Conservation (phyloP, 2,113 vertebrate genomes). For the Dasyurus viverrinus region DNA sequence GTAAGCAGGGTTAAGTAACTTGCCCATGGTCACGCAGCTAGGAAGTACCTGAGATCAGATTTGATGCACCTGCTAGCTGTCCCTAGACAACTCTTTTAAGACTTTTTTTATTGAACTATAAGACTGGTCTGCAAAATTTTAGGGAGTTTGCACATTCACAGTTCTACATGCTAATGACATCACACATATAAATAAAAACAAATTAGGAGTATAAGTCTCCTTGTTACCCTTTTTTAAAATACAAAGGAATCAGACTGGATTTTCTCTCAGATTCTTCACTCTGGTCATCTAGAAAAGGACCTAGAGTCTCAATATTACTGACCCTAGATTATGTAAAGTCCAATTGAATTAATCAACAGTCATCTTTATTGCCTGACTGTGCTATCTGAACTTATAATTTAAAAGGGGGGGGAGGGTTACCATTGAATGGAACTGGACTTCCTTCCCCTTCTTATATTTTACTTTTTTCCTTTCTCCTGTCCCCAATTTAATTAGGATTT, state of each 20-base stretch:
- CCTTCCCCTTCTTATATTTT: not conserved
- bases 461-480: not conserved
- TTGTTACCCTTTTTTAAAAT: not conserved
- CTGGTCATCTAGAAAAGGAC: not conserved
- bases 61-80: too few relatives aligned
- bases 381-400: not conserved
- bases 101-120: not conserved
- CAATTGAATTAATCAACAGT: not conserved
- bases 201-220: not conserved
- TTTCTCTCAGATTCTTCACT: not conserved
- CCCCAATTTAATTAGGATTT: not conserved
- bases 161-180: not conserved
- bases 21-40: too few relatives aligned
- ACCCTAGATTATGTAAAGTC: conserved; percentile 2
- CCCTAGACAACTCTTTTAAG: not conserved
- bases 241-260: not conserved
- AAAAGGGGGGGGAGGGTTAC: not conserved
- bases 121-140: not conserved
- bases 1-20: too few relatives aligned
- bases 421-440: not conserved
- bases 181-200: not conserved
- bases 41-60: too few relatives aligned
- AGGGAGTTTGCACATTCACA: not conserved
- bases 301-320: not conserved
- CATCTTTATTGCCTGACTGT: not conserved